These are phyloP conservation scores for Acrocephalus arundinaceus DNA, from an alignment of 2,113 vertebrate genomes.

Conservation along the genomic window DNA sequence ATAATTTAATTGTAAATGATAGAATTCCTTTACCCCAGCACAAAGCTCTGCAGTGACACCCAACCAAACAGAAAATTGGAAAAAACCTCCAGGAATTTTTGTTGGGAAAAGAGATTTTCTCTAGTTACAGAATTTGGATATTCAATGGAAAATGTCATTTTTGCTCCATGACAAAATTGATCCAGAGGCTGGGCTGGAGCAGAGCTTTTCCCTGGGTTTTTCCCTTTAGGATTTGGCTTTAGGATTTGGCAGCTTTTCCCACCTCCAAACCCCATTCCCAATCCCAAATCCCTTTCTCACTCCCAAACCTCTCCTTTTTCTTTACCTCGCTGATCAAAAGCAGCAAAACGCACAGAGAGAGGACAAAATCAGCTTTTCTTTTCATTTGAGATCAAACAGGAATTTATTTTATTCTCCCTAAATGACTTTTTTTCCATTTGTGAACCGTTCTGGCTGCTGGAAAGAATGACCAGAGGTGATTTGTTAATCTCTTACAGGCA, in stretches of 20 bases:
- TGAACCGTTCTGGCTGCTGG: not conserved
- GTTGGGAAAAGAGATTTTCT: not conserved
- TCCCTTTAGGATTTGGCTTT: not conserved
- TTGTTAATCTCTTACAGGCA: not conserved
- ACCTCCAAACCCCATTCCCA: not conserved
- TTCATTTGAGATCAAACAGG: not conserved
- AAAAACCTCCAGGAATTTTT: not conserved
- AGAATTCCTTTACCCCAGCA: not conserved
- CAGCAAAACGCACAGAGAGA: not conserved
- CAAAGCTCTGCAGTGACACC: not conserved
- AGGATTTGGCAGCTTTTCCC: not conserved
- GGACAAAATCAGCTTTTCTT: not conserved
- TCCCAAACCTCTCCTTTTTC: not conserved
- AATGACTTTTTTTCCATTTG: not conserved
- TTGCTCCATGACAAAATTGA: not conserved
- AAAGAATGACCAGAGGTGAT: not conserved
- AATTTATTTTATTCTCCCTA: not conserved
- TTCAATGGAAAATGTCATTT: not conserved
- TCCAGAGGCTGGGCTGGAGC: not conserved
- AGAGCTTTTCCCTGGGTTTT: not conserved
- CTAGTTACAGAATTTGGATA: not conserved
- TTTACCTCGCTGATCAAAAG: not conserved
- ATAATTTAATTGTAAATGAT: rapidly evolving
- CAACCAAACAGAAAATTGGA: rapidly evolving
- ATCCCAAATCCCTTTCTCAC: not conserved